Evolutionary conservation across 2,888 invertebrate species (phyloP), one percentile per base, ranked within the genome.

Genomic region (Temnothorax rugatulus): DNA sequence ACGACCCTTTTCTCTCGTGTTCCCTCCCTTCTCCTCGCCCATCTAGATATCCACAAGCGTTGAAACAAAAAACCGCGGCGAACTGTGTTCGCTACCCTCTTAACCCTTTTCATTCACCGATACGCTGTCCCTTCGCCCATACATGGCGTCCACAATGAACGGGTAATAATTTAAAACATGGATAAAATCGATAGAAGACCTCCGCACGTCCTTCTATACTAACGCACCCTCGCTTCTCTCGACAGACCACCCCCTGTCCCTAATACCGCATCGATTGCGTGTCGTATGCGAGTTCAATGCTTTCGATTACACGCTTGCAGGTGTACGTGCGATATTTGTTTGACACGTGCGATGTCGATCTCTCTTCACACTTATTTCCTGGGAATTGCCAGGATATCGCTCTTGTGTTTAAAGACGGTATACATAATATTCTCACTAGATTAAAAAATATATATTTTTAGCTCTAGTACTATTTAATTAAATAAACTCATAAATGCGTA

Each of bases 131-230:
- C 87, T 76, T 79, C 54, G 73, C 52, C 71, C 79, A 71, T 50
- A 44, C 69, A 66, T 52, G 66, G 68, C 79, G 69, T 68, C 61
- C 77, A 85, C 90, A 90, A 92, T 89, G 90, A 92, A 89, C 90
- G 87, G 75, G 87, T 89, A 91, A 93, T 93, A 92, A 93, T 92
- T 91, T 91, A 91, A 93, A 92, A 91, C 89, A 87, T 87, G 91
- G 86, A 93, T 93, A 92, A 92, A 93, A 94, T 93, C 92, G 90
- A 93, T 92, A 89, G 63, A 71, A 52, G 73, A 83, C 54, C 54
- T 44, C 61, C 57, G 44, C 50, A 18, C 61, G 41, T 68, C 59
- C 74, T 82, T 25, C 59, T 63, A 64, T 59, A 41, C 44, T 71
- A 64, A 41, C 34, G 77, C 74, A 84, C 82, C 90, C 90, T 89